phyloP scores from a whole-genome alignment of 2,797 vertebrate species.

The Podargus strigoides region DNA sequence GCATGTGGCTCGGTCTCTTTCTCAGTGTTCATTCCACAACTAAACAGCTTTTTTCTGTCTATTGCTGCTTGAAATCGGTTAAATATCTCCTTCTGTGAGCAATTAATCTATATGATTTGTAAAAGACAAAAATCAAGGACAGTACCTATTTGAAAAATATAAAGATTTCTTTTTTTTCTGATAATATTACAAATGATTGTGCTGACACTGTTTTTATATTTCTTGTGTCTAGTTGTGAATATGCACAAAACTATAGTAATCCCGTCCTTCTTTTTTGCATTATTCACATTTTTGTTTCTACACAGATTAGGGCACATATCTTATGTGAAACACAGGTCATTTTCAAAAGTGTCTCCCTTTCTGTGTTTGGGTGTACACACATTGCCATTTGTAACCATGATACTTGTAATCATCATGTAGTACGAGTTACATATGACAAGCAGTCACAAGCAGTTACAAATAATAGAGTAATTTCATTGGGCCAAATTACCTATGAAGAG shows the following conservation, averaged over 20 bases:
- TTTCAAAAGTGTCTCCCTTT: neutral
- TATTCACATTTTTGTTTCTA: neutral
- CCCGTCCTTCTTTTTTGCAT: neutral
- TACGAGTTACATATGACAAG: too few relatives aligned
- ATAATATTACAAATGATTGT: neutral
- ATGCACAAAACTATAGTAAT: neutral
- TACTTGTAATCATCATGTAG: neutral
- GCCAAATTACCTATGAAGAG: neutral
- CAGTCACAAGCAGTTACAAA: neutral
- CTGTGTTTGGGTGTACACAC: neutral
- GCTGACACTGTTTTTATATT: neutral
- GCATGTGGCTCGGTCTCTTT: neutral
- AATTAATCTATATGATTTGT: neutral
- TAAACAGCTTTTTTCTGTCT: neutral
- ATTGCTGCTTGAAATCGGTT: neutral
- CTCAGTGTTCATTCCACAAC: neutral
- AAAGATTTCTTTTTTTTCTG: neutral
- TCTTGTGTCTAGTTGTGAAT: neutral
- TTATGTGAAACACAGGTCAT: neutral
- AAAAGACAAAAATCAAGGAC: neutral
- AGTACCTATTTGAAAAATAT: neutral
- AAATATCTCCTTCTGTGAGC: neutral
- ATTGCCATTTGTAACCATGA: neutral
- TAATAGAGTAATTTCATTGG: neutral
- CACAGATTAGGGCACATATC: neutral